These are phyloP conservation scores for Drosophila ambigua DNA, from an alignment of 1,140 invertebrate species.

Conservation along the genomic window DNA sequence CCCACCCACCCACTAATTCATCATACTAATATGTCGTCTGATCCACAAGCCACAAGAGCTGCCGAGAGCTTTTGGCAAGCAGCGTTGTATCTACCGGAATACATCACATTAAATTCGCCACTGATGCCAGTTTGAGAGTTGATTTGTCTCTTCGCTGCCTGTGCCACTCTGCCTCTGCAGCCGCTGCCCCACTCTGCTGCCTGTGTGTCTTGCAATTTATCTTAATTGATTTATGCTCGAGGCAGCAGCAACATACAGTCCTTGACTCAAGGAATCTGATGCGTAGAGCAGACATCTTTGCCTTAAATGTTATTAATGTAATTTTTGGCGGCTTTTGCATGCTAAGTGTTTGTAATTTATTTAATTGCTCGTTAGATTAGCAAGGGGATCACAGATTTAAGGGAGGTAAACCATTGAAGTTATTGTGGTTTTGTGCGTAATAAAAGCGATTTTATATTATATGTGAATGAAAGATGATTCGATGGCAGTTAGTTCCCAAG, in stretches of 20 bases:
- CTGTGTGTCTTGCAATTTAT: conserved; percentile 24
- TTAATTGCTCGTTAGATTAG: conserved; percentile 16
- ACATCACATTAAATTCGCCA: conserved; percentile 47
- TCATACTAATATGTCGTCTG: conserved; percentile 11
- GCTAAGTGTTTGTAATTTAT: conserved; percentile 23
- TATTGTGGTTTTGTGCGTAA: neutral
- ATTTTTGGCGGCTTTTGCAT: conserved; percentile 21
- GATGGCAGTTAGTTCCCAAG: no score
- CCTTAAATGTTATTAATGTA: conserved; percentile 22
- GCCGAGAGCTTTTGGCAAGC: conserved; percentile 29
- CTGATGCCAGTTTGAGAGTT: conserved; percentile 24
- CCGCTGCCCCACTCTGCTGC: neutral
- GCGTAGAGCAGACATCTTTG: neutral
- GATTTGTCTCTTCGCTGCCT: conserved; percentile 12
- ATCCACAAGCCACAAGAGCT: conserved; percentile 33
- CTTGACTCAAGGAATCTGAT: no score
- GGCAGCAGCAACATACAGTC: neutral
- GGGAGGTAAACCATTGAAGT: neutral
- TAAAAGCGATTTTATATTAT: no score
- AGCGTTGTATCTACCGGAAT: conserved; percentile 35
- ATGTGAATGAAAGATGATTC: no score
- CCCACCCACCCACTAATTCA: conserved; percentile 3
- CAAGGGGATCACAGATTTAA: conserved; percentile 3
- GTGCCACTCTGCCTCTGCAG: conserved; percentile 1
- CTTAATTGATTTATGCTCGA: conserved; percentile 49